Evolutionary conservation across 2,888 invertebrate species (phyloP).

Genomic region (Pocota personata): DNA sequence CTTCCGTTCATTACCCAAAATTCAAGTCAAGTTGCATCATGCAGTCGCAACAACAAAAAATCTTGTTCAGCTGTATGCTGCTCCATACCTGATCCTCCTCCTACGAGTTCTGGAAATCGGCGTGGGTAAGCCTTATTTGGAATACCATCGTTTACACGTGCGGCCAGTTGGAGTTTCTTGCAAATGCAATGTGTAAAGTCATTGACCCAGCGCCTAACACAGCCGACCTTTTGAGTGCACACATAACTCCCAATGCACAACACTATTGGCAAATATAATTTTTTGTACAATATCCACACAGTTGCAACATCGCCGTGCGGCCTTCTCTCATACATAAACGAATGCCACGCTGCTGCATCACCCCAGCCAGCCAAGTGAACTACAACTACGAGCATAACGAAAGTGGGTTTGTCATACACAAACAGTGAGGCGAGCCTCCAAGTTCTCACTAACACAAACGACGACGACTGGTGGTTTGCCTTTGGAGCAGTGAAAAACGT

Average conservation of each 20-base stretch:
- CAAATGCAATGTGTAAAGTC: conserved; percentile 9
- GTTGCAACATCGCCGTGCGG: conserved; percentile 25
- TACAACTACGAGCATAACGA: conserved; percentile 63
- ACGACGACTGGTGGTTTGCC: conserved; percentile 40
- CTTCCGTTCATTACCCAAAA: conserved; percentile 13
- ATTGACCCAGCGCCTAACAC: conserved; percentile 32
- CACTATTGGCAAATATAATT: not conserved
- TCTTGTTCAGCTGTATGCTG: not conserved
- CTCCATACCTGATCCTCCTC: not conserved
- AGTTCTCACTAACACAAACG: conserved; percentile 71
- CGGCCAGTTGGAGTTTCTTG: not conserved
- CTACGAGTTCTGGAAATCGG: not conserved
- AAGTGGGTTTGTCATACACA: conserved; percentile 75
- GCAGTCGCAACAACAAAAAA: not conserved
- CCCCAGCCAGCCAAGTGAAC: conserved; percentile 21
- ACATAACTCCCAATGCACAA: not conserved
- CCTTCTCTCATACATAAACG: conserved; percentile 30
- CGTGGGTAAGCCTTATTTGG: conserved; percentile 1
- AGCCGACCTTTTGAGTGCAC: conserved; percentile 17
- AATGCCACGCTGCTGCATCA: conserved; percentile 50
- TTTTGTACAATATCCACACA: not conserved
- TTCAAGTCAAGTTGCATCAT: conserved; percentile 46
- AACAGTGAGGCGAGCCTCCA: conserved; percentile 78
- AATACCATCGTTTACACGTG: not conserved
- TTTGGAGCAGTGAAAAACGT: conserved; percentile 38